Evolutionary conservation across 2,797 vertebrate species (phyloP).

Genomic region (Coregonus ussuriensis): DNA sequence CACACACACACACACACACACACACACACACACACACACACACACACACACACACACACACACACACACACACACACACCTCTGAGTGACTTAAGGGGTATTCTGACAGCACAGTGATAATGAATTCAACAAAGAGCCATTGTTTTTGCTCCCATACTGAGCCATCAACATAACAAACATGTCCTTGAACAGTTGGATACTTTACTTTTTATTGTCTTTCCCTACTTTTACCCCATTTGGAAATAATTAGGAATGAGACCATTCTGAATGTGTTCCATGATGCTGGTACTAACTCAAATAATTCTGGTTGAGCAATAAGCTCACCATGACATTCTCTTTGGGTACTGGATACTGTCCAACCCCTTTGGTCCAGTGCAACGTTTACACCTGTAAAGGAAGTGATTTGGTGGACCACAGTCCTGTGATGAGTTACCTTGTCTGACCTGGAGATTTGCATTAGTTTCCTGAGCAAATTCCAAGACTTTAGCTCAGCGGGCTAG

Average conservation of each 20-base stretch:
- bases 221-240: not conserved
- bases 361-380: too few species aligned
- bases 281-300: too few species aligned
- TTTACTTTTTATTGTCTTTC: too few species aligned
- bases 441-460: too few species aligned
- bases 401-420: too few species aligned
- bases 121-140: not conserved
- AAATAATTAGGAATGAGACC: not conserved
- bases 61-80: not conserved
- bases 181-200: not conserved
- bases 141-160: not conserved
- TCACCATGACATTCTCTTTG: too few species aligned
- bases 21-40: not conserved
- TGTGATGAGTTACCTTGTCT: too few species aligned
- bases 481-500: too few species aligned
- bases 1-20: not conserved
- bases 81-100: not conserved
- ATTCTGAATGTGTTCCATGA: too few species aligned
- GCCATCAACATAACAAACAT: not conserved
- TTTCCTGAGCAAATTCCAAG: too few species aligned
- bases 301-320: too few species aligned
- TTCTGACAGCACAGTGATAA: not conserved
- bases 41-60: conserved; percentile 1
- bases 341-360: not conserved
- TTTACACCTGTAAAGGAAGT: too few species aligned